Conservation (phyloP, 64 coral and sea anemone genomes). For the Actinia equina region DNA sequence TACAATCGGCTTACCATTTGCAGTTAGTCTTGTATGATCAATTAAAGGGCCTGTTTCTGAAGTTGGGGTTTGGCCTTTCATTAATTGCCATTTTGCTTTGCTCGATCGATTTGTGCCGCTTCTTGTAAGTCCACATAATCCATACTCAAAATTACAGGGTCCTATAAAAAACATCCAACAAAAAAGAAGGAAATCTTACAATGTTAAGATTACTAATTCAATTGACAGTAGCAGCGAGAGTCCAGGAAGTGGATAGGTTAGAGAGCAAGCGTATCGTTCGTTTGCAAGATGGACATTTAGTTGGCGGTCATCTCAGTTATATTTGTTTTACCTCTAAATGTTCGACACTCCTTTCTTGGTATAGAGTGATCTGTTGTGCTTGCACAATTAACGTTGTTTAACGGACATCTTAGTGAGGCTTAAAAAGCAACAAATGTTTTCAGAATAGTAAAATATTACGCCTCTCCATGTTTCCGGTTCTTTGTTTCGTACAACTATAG, state of each 20-base stretch:
- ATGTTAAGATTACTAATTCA: no score
- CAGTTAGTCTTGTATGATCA: not conserved
- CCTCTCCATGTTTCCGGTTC: no score
- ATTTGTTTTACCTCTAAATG: not conserved
- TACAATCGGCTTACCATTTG: no score
- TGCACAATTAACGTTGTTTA: not conserved
- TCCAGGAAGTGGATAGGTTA: no score
- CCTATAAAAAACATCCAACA: not conserved
- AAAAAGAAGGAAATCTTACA: not conserved
- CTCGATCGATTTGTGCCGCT: not conserved
- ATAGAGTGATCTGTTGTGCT: not conserved
- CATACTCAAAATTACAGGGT: conserved; percentile 41
- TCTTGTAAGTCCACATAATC: conserved; percentile 19
- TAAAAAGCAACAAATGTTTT: conserved; percentile 8
- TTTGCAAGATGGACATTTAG: no score
- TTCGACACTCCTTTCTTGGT: not conserved
- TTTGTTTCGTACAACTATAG: no score
- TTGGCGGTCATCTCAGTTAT: no score
- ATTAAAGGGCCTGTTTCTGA: not conserved
- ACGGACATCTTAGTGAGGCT: not conserved
- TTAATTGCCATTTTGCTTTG: conserved; percentile 19
- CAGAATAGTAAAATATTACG: no score
- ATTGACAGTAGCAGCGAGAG: no score
- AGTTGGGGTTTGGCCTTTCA: conserved; percentile 39
- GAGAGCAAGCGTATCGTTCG: no score